phyloP scores from a whole-genome alignment of 2,113 vertebrate species.

The Coptodon bakossiorum region DNA sequence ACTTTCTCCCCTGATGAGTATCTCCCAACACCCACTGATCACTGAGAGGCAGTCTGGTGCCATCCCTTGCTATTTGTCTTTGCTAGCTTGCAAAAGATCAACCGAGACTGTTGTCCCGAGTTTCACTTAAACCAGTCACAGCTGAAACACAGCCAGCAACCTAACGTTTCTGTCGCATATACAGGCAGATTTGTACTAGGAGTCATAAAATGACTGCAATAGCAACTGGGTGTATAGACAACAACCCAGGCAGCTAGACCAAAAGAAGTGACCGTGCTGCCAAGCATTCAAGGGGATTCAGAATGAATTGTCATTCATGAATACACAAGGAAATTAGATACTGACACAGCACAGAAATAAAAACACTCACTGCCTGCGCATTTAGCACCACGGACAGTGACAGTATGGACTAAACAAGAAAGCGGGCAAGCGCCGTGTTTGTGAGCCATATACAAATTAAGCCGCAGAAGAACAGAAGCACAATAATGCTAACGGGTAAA shows the following conservation, averaged over 20 bases:
- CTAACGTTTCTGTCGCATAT: neutral
- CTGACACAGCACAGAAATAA: neutral
- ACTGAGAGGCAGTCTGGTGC: neutral
- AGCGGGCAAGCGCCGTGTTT: neutral
- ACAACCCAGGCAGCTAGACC: neutral
- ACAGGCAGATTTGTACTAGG: neutral
- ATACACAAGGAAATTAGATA: neutral
- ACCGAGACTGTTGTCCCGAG: neutral
- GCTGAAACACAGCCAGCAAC: neutral
- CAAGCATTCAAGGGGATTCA: neutral
- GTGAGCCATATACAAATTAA: neutral
- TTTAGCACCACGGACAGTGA: neutral
- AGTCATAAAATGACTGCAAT: neutral
- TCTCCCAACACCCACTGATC: conserved; percentile 3
- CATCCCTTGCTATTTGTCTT: conserved; percentile 40
- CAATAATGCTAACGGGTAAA: neutral
- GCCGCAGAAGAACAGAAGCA: neutral
- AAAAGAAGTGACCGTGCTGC: neutral
- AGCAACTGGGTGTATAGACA: neutral
- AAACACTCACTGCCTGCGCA: neutral
- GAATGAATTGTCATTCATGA: neutral
- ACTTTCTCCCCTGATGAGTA: neutral
- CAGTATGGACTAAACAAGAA: neutral
- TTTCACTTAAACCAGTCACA: conserved; percentile 11
- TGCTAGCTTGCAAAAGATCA: conserved; percentile 33